Conservation (phyloP, 2,113 vertebrate genomes). For the Chionis minor region DNA sequence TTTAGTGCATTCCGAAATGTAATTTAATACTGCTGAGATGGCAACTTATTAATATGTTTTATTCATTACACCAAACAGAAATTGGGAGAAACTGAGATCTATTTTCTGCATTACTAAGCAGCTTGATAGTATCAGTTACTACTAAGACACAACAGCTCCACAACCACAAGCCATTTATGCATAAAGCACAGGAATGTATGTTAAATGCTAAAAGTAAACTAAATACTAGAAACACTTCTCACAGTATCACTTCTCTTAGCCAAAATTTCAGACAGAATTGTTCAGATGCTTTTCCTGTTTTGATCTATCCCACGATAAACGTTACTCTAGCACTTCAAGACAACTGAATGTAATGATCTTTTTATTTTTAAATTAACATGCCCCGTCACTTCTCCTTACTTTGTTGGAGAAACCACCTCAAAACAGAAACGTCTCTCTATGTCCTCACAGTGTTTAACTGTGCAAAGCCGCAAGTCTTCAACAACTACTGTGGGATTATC, state of each 20-base stretch:
- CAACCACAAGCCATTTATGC: neutral
- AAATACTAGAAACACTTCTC: neutral
- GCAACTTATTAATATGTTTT: neutral
- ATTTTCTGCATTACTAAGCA: neutral
- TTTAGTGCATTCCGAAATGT: neutral
- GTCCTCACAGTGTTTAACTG: slow-evolving; percentile 97
- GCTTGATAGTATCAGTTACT: neutral
- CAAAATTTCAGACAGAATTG: neutral
- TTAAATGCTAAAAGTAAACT: neutral
- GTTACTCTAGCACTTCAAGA: neutral
- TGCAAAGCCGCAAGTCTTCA: slow-evolving; percentile 93
- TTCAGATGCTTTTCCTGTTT: slow-evolving; percentile 16
- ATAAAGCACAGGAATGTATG: neutral
- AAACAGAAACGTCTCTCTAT: slow-evolving; percentile 96
- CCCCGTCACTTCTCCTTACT: slow-evolving; percentile 78
- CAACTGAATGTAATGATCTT: neutral
- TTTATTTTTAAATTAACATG: neutral
- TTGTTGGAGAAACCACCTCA: slow-evolving; percentile 96
- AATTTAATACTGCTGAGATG: neutral
- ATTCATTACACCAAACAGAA: neutral
- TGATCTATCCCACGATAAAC: neutral
- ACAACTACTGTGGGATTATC: slow-evolving; percentile 97
- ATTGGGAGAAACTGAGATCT: neutral
- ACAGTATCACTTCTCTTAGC: neutral
- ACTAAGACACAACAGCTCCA: neutral